Evolutionary conservation across 2,797 vertebrate genomes (phyloP).

Genomic region (Sebastes matsubarae): DNA sequence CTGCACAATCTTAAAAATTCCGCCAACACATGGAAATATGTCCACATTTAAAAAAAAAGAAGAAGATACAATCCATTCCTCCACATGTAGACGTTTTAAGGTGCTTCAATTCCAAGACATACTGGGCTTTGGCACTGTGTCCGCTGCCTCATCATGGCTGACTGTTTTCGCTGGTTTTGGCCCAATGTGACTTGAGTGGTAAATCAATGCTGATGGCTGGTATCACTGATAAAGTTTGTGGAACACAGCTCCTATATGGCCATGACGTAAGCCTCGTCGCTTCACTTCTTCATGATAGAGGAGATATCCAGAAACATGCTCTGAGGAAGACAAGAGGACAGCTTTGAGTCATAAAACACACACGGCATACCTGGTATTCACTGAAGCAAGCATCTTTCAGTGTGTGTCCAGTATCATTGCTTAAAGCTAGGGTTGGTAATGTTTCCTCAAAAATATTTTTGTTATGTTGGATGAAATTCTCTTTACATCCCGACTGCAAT

Average conservation of each 20-base stretch:
- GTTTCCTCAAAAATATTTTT: neutral
- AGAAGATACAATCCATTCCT: slow-evolving; percentile 4
- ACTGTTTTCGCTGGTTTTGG: slow-evolving; percentile 20
- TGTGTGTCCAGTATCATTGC: too few relatives aligned
- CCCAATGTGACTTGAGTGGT: slow-evolving; percentile 41
- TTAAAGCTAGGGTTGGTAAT: neutral
- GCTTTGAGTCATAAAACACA: neutral
- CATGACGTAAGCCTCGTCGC: neutral
- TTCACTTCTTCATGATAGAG: slow-evolving; percentile 96
- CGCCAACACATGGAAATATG: slow-evolving; percentile 4
- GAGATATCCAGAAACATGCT: slow-evolving; percentile 94
- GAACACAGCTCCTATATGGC: neutral
- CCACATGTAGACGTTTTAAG: slow-evolving; percentile 54
- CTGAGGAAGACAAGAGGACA: slow-evolving; percentile 82
- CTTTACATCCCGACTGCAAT: neutral
- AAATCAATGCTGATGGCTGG: slow-evolving; percentile 46
- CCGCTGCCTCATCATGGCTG: slow-evolving; percentile 32
- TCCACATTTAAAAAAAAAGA: neutral
- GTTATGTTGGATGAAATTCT: neutral
- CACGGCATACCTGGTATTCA: neutral
- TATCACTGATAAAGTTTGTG: slow-evolving; percentile 61
- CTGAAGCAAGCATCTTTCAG: neutral
- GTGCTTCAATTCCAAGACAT: slow-evolving; percentile 63
- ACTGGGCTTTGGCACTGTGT: slow-evolving; percentile 28
- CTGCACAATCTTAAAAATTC: slow-evolving; percentile 7